These are phyloP conservation scores for Phortica magna DNA, from an alignment of 2,888 invertebrate species.

Conservation along the genomic window DNA sequence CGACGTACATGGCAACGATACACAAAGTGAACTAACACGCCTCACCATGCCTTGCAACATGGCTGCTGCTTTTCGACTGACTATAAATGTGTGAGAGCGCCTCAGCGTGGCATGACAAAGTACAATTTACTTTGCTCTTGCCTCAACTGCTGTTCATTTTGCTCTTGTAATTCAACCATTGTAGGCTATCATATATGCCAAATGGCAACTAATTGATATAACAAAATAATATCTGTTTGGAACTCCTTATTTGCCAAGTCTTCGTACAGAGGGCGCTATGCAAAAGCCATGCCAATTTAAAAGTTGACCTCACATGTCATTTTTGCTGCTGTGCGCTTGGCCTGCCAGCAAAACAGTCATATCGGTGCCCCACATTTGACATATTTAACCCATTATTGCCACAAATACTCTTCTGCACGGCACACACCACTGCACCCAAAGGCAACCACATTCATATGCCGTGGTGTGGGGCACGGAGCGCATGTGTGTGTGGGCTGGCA, in stretches of 20 bases:
- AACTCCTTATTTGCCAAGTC: background rate
- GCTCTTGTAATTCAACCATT: too few species aligned
- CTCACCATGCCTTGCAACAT: background rate
- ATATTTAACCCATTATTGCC: constrained; percentile 56
- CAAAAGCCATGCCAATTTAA: background rate
- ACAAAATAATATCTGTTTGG: constrained; percentile 4
- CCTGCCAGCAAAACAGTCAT: constrained; percentile 40
- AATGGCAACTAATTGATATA: constrained; percentile 36
- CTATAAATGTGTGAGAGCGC: constrained; percentile 64
- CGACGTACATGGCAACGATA: constrained; percentile 51
- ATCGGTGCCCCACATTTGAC: constrained; percentile 49
- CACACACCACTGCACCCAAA: constrained; percentile 33
- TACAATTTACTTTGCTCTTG: constrained; percentile 43
- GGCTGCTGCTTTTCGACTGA: background rate
- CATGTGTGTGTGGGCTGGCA: background rate
- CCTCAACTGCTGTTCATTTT: constrained; percentile 35
- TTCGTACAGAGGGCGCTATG: background rate
- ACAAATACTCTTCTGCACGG: constrained; percentile 53
- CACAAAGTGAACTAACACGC: constrained; percentile 45
- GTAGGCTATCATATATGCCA: constrained; percentile 31
- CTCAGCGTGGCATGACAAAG: constrained; percentile 56
- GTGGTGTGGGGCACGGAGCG: background rate
- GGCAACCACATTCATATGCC: constrained; percentile 1
- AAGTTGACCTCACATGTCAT: background rate
- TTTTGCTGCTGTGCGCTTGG: background rate